phyloP scores from a whole-genome alignment of 2,888 invertebrate species.

The Ceramica pisi region DNA sequence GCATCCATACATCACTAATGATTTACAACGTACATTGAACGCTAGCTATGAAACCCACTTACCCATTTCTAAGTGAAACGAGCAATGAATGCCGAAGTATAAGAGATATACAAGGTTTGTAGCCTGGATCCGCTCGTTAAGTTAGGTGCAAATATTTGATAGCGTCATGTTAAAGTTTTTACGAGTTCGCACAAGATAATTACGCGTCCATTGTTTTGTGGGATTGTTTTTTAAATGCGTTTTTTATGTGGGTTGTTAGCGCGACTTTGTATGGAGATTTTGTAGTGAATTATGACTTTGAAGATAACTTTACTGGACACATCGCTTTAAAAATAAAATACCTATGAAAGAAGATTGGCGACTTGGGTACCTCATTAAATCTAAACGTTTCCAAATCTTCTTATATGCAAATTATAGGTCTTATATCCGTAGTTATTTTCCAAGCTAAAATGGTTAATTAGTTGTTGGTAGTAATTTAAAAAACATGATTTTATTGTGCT shows the following conservation, averaged over 20 bases:
- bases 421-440: too few relatives aligned
- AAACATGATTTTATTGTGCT: too few relatives aligned
- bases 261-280: constrained; percentile 10
- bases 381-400: too few relatives aligned
- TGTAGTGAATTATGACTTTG: constrained; percentile 13
- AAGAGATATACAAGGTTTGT: constrained; percentile 62
- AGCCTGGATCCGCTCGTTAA: constrained; percentile 69
- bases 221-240: constrained; percentile 71
- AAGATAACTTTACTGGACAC: not conserved
- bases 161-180: constrained; percentile 78
- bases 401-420: too few relatives aligned
- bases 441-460: too few relatives aligned
- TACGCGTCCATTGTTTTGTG: constrained; percentile 81
- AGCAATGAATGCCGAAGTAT: constrained; percentile 51
- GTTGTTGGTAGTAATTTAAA: too few relatives aligned
- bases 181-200: constrained; percentile 79
- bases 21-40: constrained; percentile 73
- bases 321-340: not conserved
- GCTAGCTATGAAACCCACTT: constrained; percentile 29
- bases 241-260: constrained; percentile 63
- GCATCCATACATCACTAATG: constrained; percentile 88
- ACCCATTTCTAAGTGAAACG: constrained; percentile 9
- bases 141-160: constrained; percentile 86
- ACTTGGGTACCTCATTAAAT: too few relatives aligned
- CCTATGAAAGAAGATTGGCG: too few relatives aligned